phyloP scores from a whole-genome alignment of 1,140 invertebrate genomes.

The Mesaphorura yosii region DNA sequence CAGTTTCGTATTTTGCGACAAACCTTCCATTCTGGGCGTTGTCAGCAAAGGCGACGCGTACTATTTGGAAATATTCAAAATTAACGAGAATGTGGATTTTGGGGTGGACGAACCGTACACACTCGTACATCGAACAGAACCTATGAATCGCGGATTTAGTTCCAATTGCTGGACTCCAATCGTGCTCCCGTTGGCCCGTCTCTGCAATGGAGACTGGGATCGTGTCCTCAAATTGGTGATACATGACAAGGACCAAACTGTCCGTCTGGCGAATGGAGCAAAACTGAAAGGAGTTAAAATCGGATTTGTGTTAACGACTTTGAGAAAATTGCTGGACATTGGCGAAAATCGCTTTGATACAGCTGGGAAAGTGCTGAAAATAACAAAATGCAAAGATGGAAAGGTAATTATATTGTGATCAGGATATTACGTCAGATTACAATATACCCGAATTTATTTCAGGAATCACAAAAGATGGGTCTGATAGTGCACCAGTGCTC shows the following conservation, averaged over 20 bases:
- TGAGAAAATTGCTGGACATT: background rate
- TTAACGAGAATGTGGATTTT: constrained; percentile 9
- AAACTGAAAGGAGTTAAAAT: constrained; percentile 5
- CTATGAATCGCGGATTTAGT: background rate
- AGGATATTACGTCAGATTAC: too few relatives aligned
- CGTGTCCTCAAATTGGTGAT: constrained; percentile 23
- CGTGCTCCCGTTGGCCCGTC: constrained; percentile 6
- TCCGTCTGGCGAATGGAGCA: too few relatives aligned
- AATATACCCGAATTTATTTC: too few relatives aligned
- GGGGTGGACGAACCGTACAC: constrained; percentile 20
- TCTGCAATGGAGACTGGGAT: constrained; percentile 21
- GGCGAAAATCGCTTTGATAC: background rate
- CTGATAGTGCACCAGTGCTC: constrained; percentile 11
- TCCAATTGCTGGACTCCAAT: constrained; percentile 18
- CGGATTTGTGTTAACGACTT: constrained; percentile 18
- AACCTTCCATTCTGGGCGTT: background rate
- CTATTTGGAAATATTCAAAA: constrained; percentile 16
- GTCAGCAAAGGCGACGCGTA: constrained; percentile 2
- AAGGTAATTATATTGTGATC: too few relatives aligned
- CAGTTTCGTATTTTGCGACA: background rate
- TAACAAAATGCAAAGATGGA: constrained; percentile 12
- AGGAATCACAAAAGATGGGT: constrained; percentile 14
- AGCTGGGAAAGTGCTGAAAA: too few relatives aligned
- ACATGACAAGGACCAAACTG: constrained; percentile 16
- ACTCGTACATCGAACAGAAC: constrained; percentile 17